Base-by-base conservation (phyloP, 2,797 vertebrate genomes). In the Salarias fasciatus region DNA sequence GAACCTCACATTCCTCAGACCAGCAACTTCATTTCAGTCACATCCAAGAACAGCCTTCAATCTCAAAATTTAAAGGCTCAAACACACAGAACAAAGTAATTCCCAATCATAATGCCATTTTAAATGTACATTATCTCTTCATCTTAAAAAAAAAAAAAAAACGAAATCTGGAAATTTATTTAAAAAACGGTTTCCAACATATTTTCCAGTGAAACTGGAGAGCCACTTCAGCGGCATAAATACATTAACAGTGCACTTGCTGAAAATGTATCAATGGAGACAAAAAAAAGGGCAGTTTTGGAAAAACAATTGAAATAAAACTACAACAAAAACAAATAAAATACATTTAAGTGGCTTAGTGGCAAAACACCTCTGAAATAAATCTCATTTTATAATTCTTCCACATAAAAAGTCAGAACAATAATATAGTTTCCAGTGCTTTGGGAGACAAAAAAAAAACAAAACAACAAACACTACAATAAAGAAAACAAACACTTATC, bases 361-460 rank as follows among this genome's bases (percentile, higher is more conserved):
- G 89, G 86, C 82, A 90, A 86, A 88, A 69, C 82, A 92, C 82
- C 86, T 86, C 70, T 83, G 85, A 89, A 89, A 90, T 85, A 86
- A 88, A 88, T 88, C 75, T 66, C 75, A 87, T 74, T 89, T 79
- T 79, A 86, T 86, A 90, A 88, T 85, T 90, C 77, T 72, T 87
- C 66, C 72, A 89, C 82, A 82, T 86, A 91, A 86, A 92, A 91
- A 92, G 81, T 89, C 72, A 90, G 83, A 82, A 91, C 73, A 89
- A 92, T 79, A 87, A 88, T 77, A 89, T 72, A 78, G 72, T 85
- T 92, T 93, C 89, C 91, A 93, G 92, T 93, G 92, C 91, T 92
- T 92, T 89, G 72, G 86, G 86, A 88, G 77, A 81, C 64, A 79
- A 80, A 86, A 82, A 76, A 86, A 81, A 79, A 80, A 86, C 82